phyloP scores from a whole-genome alignment of 1,140 invertebrate species.

The Ceratina australensis region DNA sequence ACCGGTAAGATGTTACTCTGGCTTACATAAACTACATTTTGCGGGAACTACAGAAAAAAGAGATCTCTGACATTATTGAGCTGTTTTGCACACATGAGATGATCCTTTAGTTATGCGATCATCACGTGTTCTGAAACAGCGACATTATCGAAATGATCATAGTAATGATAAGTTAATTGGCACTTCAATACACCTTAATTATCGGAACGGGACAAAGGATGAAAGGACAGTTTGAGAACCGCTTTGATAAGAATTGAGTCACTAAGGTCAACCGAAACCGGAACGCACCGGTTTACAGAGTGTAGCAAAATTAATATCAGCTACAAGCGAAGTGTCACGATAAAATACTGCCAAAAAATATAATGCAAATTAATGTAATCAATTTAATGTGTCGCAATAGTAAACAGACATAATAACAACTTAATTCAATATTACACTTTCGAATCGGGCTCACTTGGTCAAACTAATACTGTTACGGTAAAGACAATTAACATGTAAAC shows the following conservation, averaged over 20 bases:
- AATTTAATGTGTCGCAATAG: background rate
- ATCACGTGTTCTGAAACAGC: no score
- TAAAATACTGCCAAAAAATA: conserved; percentile 20
- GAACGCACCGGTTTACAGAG: conserved; percentile 57
- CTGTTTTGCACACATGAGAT: no score
- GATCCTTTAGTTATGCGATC: no score
- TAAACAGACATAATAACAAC: background rate
- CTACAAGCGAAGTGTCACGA: conserved; percentile 19
- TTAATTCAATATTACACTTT: background rate
- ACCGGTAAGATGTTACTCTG: conserved; percentile 17
- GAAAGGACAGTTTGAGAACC: conserved; percentile 55
- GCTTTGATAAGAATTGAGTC: conserved; percentile 54
- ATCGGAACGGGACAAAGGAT: background rate
- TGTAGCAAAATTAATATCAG: conserved; percentile 44
- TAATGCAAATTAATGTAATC: background rate
- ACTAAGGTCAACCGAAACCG: conserved; percentile 62
- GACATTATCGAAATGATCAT: background rate
- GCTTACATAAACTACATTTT: conserved; percentile 32
- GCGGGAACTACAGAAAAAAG: background rate
- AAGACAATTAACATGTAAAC: background rate
- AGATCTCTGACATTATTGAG: background rate
- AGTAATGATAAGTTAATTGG: background rate
- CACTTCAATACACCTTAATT: conserved; percentile 3
- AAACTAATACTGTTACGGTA: background rate
- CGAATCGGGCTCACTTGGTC: no score